Evolutionary conservation across 2,797 vertebrate genomes (phyloP), one percentile per base, ranked within the genome.

Genomic region (Ceryle rudis): DNA sequence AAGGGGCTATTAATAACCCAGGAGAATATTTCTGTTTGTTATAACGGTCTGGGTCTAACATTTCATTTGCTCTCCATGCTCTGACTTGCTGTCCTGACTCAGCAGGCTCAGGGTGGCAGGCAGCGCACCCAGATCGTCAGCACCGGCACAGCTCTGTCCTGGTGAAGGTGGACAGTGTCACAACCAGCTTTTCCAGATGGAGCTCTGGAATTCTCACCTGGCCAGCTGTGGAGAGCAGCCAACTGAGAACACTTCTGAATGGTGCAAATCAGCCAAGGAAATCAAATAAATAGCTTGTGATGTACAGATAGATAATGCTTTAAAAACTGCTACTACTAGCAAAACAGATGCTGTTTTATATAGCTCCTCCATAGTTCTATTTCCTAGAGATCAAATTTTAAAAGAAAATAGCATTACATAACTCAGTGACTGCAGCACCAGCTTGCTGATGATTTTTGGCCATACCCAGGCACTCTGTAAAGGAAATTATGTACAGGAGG

Each of bases 331-430:
- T 83, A 58, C 72, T 75, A 46, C 46, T 51, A 60, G 29, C 86
- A 90, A 78, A 92, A 55, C 29, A 72, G 73, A 52, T 42, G 80
- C 46, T 90, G 17, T 55, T 94, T 92, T 37, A 66, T 28, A 49
- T 5, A 90, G 72, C 29, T 91, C 35, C 46, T 69, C 58, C 73
- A 54, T 2, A 72, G 39, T 10, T 90, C 46, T 47, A 39, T 14
- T 88, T 81, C 66, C 58, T 81, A 52, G 62, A 91, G 83, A 86
- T 49, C 22, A 11, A 60, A 66, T 65, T 79, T 26, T 16, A 75
- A 67, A 79, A 81, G 54, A 46, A 82, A 90, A 62, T 2, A 75
- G 37, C 47, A 60, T 44, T 46, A 69, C 28, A 61, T 35, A 82
- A 49, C 33, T 57, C 29, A 49, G 35, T 22, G 66, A 79, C 49